phyloP scores from a whole-genome alignment of 2,113 vertebrate genomes.

The Etia nguti region DNA sequence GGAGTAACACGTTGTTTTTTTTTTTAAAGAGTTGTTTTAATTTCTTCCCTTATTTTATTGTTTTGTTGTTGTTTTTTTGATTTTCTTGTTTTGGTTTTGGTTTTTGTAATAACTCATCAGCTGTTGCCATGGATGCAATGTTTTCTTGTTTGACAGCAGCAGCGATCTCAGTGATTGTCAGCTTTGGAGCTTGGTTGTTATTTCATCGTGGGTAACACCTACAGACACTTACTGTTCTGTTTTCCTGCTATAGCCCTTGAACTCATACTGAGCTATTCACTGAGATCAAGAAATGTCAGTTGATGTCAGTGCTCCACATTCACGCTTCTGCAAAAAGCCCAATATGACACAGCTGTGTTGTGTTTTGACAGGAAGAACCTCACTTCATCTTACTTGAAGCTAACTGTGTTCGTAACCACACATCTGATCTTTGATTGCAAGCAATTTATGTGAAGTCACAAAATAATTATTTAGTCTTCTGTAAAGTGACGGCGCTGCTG shows the following conservation, averaged over 20 bases:
- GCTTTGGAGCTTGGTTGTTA: not conserved
- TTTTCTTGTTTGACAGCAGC: not conserved
- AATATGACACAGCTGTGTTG: not conserved
- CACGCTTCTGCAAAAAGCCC: not conserved
- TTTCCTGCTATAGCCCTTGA: not conserved
- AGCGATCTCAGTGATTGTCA: not conserved
- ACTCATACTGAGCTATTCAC: not conserved
- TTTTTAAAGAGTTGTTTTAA: not conserved
- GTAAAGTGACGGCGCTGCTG: not conserved
- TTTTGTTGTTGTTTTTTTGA: not conserved
- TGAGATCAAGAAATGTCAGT: not conserved
- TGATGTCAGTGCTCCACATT: not conserved
- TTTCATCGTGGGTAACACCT: not conserved
- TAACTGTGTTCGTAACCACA: not conserved
- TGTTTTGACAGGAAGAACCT: not conserved
- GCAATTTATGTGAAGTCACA: not conserved
- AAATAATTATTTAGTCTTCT: not conserved
- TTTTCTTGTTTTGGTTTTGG: not conserved
- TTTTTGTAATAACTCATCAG: not conserved
- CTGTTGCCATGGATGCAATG: not conserved
- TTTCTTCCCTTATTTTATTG: not conserved
- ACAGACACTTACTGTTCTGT: not conserved
- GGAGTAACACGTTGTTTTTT: not conserved
- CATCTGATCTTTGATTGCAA: not conserved
- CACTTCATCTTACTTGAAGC: not conserved